Conservation (phyloP, 2,797 vertebrate species). For the Rhabdophis nuchalis region DNA sequence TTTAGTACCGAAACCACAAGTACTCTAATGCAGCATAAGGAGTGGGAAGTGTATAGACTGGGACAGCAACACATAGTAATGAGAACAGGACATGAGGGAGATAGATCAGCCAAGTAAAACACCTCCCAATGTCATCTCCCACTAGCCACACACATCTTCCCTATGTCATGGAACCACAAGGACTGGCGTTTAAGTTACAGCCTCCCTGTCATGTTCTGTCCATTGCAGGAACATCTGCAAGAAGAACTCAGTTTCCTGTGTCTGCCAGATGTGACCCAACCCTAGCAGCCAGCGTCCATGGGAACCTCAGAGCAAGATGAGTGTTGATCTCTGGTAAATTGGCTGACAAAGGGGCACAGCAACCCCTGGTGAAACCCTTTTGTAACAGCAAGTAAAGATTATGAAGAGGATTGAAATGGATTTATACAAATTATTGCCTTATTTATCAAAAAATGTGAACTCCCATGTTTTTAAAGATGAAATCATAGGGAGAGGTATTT, state of each 20-base stretch:
- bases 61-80: background rate
- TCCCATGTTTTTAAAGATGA: background rate
- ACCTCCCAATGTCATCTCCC: background rate
- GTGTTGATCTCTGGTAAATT: background rate
- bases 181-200: background rate
- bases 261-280: background rate
- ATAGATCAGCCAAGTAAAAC: background rate
- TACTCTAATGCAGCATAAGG: background rate
- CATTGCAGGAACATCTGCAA: background rate
- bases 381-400: background rate
- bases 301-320: background rate
- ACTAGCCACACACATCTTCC: background rate
- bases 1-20: background rate
- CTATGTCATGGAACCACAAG: background rate
- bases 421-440: background rate
- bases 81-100: background rate
- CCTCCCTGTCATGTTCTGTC: background rate
- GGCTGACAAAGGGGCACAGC: background rate
- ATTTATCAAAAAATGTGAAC: background rate
- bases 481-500: background rate
- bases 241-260: background rate
- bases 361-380: background rate
- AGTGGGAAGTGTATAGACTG: background rate
- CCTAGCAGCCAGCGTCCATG: background rate
- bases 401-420: background rate